Conservation (phyloP, 1,140 invertebrate genomes). For the Probaryconus sp. region DNA sequence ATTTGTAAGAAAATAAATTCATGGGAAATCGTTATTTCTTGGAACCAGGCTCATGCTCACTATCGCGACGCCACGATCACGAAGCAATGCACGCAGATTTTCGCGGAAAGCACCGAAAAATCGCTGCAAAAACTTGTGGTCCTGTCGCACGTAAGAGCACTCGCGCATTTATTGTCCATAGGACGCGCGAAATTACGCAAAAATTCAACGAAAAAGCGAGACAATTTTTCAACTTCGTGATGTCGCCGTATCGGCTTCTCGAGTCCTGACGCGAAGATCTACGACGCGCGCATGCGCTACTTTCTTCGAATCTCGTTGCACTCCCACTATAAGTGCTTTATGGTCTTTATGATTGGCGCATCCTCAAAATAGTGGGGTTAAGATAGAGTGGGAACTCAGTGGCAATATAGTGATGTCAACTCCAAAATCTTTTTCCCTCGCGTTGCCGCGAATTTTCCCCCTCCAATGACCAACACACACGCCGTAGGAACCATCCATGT, state of each 20-base stretch:
- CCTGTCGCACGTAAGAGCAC: not conserved
- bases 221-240: slow-evolving; percentile 4
- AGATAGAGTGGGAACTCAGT: slow-evolving; percentile 52
- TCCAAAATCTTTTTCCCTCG: slow-evolving; percentile 43
- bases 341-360: slow-evolving; percentile 47
- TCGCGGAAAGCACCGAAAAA: slow-evolving; percentile 5
- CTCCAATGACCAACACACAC: slow-evolving; percentile 8
- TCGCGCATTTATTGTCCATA: slow-evolving; percentile 8
- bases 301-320: slow-evolving; percentile 62
- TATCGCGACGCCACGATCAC: not conserved
- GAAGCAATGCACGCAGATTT: not conserved
- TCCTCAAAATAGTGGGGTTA: not conserved
- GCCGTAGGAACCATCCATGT: not conserved
- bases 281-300: slow-evolving; percentile 58
- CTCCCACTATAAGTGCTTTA: slow-evolving; percentile 42
- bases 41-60: too few species aligned
- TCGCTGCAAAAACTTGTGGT: not conserved
- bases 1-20: too few species aligned
- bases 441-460: slow-evolving; percentile 32
- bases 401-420: slow-evolving; percentile 34
- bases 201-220: slow-evolving; percentile 20
- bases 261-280: slow-evolving; percentile 14
- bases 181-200: slow-evolving; percentile 1
- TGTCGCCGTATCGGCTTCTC: slow-evolving; percentile 7
- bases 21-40: slow-evolving; percentile 4